Conservation (phyloP, 2,113 vertebrate species). For the Calonectris borealis region DNA sequence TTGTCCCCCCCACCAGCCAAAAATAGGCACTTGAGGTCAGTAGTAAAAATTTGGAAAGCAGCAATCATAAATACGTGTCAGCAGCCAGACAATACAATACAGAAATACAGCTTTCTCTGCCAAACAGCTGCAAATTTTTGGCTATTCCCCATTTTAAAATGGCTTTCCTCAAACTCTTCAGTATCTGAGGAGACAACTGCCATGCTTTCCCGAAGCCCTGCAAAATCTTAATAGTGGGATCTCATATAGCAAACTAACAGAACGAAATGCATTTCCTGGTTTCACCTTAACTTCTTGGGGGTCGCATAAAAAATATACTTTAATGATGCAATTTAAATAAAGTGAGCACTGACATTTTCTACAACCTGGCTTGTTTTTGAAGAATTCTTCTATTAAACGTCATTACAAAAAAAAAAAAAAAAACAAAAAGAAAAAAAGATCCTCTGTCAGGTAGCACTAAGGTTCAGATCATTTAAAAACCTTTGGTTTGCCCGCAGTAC, state of each 20-base stretch:
- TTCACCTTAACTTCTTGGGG: background rate
- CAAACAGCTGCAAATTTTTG: background rate
- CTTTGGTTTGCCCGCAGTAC: background rate
- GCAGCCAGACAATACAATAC: background rate
- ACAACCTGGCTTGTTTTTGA: accelerated
- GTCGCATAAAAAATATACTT: background rate
- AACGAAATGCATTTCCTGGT: background rate
- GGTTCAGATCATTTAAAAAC: background rate
- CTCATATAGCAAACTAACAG: background rate
- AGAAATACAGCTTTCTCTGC: background rate
- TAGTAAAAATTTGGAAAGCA: background rate
- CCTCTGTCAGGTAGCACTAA: background rate
- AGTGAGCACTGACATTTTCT: background rate
- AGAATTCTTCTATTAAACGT: background rate
- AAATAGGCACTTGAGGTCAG: background rate
- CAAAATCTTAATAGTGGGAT: background rate
- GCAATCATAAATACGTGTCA: background rate
- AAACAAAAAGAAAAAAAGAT: background rate
- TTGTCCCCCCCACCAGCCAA: background rate
- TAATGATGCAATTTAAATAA: background rate
- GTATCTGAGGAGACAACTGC: background rate
- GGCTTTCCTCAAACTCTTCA: background rate
- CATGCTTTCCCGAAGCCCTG: background rate
- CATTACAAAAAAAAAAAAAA: background rate
- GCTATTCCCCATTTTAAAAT: background rate